Evolutionary conservation across 2,888 invertebrate species (phyloP).

Genomic region (Ennomos erosarius): DNA sequence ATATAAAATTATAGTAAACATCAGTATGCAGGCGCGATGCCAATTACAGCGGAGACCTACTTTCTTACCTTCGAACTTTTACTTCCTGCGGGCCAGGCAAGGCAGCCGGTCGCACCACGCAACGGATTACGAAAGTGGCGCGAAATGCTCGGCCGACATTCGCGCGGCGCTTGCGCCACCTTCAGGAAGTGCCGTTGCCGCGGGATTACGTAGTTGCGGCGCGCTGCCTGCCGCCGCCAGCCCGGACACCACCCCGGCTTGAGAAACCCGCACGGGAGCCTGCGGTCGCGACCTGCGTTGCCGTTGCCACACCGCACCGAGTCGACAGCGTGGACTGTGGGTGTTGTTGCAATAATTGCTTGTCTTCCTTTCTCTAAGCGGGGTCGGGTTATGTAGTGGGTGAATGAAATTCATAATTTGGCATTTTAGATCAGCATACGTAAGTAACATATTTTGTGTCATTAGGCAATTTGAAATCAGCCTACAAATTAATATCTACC

Average conservation of each 20-base stretch:
- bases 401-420: no score
- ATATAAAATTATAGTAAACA: constrained; percentile 67
- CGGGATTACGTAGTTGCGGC: constrained; percentile 78
- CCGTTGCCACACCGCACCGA: constrained; percentile 41
- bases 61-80: constrained; percentile 86
- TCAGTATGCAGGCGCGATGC: constrained; percentile 83
- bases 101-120: constrained; percentile 81
- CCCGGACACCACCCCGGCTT: constrained; percentile 65
- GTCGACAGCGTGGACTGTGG: constrained; percentile 28
- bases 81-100: constrained; percentile 83
- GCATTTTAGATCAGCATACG: no score
- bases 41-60: constrained; percentile 84
- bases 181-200: constrained; percentile 83
- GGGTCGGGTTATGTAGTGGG: not conserved
- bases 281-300: constrained; percentile 55
- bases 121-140: constrained; percentile 84
- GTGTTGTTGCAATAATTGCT: constrained; percentile 21
- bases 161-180: constrained; percentile 81
- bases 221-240: constrained; percentile 50
- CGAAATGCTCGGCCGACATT: constrained; percentile 85
- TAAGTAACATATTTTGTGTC: no score
- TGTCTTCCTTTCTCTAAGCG: constrained; percentile 47
- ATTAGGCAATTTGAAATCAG: no score
- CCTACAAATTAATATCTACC: no score
- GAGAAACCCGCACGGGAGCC: constrained; percentile 59